A percentile compares a stretch with the other conserved stretches of the same genome.
Conservation (phyloP, 2,888 invertebrate genomes). For the Thelaira solivaga region DNA sequence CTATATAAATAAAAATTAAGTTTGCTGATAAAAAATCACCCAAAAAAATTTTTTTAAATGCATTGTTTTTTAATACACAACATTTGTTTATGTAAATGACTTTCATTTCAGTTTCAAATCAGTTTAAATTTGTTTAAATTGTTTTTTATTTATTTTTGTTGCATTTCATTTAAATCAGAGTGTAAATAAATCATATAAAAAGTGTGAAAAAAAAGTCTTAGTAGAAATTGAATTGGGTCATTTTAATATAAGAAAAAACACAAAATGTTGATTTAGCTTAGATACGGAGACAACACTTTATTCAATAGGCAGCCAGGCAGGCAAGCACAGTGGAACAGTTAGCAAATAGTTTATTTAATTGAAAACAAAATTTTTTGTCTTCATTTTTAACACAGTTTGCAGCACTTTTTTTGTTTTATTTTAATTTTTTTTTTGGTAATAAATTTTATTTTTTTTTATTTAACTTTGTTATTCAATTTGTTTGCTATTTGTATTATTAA, state of each 20-base stretch:
- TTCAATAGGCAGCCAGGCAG: too few species aligned
- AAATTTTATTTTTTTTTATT: too few species aligned
- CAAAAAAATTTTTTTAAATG: too few species aligned
- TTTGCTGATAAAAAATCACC: too few species aligned
- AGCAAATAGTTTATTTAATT: neutral
- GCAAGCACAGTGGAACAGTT: neutral
- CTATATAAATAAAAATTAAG: too few species aligned
- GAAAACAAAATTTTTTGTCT: neutral
- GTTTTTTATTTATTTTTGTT: neutral
- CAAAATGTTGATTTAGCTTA: neutral
- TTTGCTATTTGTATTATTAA: too few species aligned
- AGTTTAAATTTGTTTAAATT: neutral
- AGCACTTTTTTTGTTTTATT: too few species aligned
- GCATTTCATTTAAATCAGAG: neutral
- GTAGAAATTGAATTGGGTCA: slow-evolving; percentile 39
- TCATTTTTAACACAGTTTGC: too few species aligned
- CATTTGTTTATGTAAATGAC: too few species aligned
- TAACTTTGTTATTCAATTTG: too few species aligned
- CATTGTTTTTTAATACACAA: too few species aligned
- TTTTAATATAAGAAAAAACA: slow-evolving; percentile 40
- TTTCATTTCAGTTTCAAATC: neutral
- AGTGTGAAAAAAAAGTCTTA: slow-evolving; percentile 22
- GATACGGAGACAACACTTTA: neutral
- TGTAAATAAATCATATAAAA: slow-evolving; percentile 37
- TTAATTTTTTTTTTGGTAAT: too few species aligned